A percentile compares a stretch with the other conserved stretches of the same genome.
These are phyloP conservation scores for Heliconius charithonia DNA, from an alignment of 2,888 invertebrate species.

Conservation along the genomic window DNA sequence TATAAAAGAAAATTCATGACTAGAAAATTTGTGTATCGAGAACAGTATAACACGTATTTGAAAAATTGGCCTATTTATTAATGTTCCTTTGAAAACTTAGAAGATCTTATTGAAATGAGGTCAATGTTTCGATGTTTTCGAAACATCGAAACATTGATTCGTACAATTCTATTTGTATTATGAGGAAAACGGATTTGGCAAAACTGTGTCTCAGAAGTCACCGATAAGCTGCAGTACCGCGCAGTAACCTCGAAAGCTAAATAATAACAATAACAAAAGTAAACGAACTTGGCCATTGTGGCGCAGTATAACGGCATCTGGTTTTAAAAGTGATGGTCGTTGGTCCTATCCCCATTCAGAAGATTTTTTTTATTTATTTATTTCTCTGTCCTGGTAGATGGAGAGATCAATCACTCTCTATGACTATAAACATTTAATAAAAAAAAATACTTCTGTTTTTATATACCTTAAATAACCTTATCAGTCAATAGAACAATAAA, in stretches of 20 bases:
- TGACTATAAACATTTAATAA: background rate
- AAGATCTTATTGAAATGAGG: background rate
- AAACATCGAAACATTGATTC: too few species aligned
- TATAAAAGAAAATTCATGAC: too few species aligned
- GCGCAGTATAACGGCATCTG: background rate
- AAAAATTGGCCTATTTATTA: too few species aligned
- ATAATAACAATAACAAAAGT: background rate
- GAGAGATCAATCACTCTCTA: too few species aligned
- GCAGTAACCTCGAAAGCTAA: background rate
- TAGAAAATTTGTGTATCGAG: too few species aligned
- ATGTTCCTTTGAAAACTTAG: background rate
- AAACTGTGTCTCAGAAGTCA: background rate
- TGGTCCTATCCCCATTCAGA: too few species aligned
- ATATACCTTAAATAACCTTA: background rate
- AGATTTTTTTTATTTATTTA: too few species aligned
- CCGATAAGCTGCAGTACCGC: background rate
- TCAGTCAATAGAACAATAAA: background rate
- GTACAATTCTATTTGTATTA: background rate
- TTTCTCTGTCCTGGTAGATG: too few species aligned
- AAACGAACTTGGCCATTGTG: background rate
- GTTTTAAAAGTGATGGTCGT: too few species aligned
- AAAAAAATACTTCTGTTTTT: background rate
- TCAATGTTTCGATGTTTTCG: background rate
- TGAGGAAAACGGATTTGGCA: background rate
- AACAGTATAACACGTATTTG: too few species aligned